Conservation (phyloP, 1,140 invertebrate species). For the Drosophila ercepeae region DNA sequence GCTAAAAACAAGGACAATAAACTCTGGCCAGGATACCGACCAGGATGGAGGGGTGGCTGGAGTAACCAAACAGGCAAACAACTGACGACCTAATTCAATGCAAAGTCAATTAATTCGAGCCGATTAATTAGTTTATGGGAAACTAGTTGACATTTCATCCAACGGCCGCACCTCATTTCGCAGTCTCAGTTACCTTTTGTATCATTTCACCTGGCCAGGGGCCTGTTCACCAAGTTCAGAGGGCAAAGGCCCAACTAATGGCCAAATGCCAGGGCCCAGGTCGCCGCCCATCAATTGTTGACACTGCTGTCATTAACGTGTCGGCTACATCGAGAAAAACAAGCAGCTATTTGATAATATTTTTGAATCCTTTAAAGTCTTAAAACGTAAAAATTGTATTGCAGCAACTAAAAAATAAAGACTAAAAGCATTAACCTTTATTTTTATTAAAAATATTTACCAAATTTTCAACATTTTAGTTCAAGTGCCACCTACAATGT, state of each 20-base stretch:
- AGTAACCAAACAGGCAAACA: slow-evolving; percentile 52
- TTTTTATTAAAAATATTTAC: too few relatives aligned
- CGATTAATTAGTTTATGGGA: slow-evolving; percentile 75
- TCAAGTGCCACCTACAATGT: slow-evolving; percentile 2
- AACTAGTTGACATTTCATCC: slow-evolving; percentile 69
- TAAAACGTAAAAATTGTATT: too few relatives aligned
- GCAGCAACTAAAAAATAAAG: too few relatives aligned
- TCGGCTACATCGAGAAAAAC: slow-evolving; percentile 1
- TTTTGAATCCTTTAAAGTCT: not conserved
- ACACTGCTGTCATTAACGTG: slow-evolving; percentile 67
- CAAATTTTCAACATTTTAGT: not conserved
- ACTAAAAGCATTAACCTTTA: too few relatives aligned
- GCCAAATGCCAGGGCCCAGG: slow-evolving; percentile 16
- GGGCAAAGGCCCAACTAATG: slow-evolving; percentile 52
- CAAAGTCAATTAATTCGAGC: slow-evolving; percentile 74
- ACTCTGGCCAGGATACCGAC: slow-evolving; percentile 11
- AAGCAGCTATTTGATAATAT: not conserved
- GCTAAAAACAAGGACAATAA: slow-evolving; percentile 41
- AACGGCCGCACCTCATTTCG: slow-evolving; percentile 55
- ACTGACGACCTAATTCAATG: slow-evolving; percentile 73
- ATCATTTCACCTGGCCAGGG: slow-evolving; percentile 7
- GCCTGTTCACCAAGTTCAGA: slow-evolving; percentile 52
- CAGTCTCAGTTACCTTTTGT: slow-evolving; percentile 42
- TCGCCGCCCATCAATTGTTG: slow-evolving; percentile 55
- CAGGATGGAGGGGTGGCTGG: not conserved